A percentile compares a stretch with the other conserved stretches of the same genome.
Conservation (phyloP, 2,797 vertebrate species). For the Cyprinella venusta region DNA sequence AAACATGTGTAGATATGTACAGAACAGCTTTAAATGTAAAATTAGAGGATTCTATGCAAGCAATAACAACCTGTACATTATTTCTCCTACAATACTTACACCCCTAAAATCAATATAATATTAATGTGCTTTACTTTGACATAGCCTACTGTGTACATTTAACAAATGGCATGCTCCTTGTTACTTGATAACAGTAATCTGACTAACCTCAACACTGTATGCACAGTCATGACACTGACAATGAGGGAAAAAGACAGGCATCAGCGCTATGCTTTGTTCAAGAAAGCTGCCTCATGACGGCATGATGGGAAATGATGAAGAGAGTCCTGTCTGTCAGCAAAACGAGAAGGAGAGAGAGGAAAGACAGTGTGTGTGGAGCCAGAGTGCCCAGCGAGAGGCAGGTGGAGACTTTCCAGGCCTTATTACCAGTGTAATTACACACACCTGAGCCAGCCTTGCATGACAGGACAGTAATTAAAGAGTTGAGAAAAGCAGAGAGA, state of each 20-base stretch:
- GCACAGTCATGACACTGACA: background rate
- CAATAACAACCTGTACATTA: background rate
- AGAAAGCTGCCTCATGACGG: constrained; percentile 25
- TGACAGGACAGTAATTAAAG: constrained; percentile 63
- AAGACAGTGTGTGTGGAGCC: background rate
- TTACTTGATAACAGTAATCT: background rate
- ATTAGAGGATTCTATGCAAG: background rate
- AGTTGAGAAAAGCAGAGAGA: constrained; percentile 46
- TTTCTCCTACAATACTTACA: background rate
- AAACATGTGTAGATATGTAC: too few relatives aligned
- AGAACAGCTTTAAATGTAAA: too few relatives aligned
- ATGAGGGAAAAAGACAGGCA: constrained; percentile 9
- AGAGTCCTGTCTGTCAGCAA: constrained; percentile 48
- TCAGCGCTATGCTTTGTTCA: constrained; percentile 29
- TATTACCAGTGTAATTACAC: constrained; percentile 82
- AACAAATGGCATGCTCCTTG: background rate
- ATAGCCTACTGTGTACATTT: background rate
- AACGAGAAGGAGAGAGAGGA: constrained; percentile 29
- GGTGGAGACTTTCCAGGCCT: constrained; percentile 79
- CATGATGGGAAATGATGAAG: constrained; percentile 49
- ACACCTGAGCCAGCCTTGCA: constrained; percentile 74
- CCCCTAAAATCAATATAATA: background rate
- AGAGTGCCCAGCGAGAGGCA: constrained; percentile 73
- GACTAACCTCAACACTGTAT: background rate
- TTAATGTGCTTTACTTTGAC: background rate